Evolutionary conservation across 2,888 invertebrate genomes (phyloP), one percentile per base, ranked within the genome.

Genomic region (Melinopterus prodromus): DNA sequence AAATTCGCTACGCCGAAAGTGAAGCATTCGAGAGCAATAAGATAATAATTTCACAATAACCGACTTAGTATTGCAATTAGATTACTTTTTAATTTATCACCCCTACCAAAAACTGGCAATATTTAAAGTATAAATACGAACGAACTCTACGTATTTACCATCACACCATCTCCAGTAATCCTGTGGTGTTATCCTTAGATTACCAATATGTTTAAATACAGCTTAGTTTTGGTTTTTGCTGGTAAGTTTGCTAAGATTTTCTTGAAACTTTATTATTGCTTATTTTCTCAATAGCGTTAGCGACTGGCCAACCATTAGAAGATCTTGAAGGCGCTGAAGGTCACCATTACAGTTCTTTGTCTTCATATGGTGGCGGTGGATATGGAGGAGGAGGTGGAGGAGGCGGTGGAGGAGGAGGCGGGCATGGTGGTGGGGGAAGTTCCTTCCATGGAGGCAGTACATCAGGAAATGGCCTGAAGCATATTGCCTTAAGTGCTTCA

Each of bases 251-350:
- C 53, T 53, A 12, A 53, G 12, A 53, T 9, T 53, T 12, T 53
- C 5, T 53, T 53, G 12, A 3, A 26, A 26, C 26, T 26, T 26
- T 1, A 26, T 71, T 15, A 14, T 26, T 6, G 6, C 71, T 1
- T 71, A 71, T 74, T 74, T 74, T 35, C 53, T 53, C 53, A 53
- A 53, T 9, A 53, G 53, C 12, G 12, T 74, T 26, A 74, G 74
- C 74, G 37, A 74, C 35, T 35, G 26, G 6, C 7, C 37, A n/a
- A 74, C 74, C 74, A 36, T 26, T n/a, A 9, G 74, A 74, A n/a
- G 74, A 74, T 74, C 74, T 74, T 37, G 71, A 84, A 69, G 83
- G 82, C 70, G 83, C 84, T 71, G 84, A 82, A 14, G 81, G 82
- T n/a, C 82, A 81, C 77, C 77, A 71, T 78, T 81, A 82, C 37